These are phyloP conservation scores for Leuciscus waleckii DNA, from an alignment of 2,797 vertebrate genomes.

Conservation along the genomic window DNA sequence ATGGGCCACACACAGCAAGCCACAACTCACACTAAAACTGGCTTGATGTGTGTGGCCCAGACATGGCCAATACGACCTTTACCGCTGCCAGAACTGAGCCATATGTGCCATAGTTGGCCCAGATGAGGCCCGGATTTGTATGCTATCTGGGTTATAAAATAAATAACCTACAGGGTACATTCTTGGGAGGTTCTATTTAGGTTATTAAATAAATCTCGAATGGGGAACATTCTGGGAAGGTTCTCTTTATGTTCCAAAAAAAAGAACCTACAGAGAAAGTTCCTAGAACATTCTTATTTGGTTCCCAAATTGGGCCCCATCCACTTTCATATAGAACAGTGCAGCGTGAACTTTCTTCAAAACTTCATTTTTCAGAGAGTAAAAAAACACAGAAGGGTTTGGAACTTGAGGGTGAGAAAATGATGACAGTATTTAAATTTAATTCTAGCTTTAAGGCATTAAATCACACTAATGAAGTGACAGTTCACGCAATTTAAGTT, in stretches of 20 bases:
- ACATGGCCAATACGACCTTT: too few species aligned
- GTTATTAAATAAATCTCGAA: neutral
- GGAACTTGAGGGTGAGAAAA: neutral
- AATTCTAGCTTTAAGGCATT: neutral
- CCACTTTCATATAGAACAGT: neutral
- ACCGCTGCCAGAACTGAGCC: too few species aligned
- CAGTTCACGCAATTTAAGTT: conserved; percentile 18
- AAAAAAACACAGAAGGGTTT: neutral
- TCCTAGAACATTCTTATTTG: neutral
- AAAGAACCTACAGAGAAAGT: neutral
- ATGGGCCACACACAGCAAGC: too few species aligned
- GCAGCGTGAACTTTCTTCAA: neutral
- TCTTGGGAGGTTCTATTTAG: neutral
- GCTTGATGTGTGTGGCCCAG: too few species aligned
- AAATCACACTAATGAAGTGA: conserved; percentile 28
- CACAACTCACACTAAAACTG: too few species aligned
- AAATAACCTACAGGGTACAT: too few species aligned
- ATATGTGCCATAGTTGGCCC: too few species aligned
- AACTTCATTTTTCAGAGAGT: neutral
- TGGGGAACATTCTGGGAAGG: neutral
- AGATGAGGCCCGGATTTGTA: too few species aligned
- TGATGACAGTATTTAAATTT: neutral
- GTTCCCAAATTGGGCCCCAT: neutral
- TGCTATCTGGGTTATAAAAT: neutral
- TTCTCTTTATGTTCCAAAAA: neutral